These are phyloP conservation scores for Phalacrocorax pelagicus DNA, from an alignment of 2,113 vertebrate genomes.

Conservation along the genomic window DNA sequence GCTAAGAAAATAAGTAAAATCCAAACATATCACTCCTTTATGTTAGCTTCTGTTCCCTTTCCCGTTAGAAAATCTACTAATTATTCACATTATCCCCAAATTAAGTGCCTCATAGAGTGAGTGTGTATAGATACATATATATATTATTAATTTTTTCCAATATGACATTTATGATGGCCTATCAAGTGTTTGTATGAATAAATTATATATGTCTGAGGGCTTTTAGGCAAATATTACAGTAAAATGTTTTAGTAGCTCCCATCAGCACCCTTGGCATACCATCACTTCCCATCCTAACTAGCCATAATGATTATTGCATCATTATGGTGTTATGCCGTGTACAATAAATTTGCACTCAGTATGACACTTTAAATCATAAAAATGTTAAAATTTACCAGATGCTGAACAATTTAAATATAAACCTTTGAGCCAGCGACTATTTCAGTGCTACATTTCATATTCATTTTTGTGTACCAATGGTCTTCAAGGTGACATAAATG, in stretches of 20 bases:
- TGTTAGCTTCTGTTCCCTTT: neutral
- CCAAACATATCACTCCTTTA: neutral
- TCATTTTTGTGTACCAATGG: neutral
- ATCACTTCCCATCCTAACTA: neutral
- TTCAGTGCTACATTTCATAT: neutral
- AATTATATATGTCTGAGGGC: neutral
- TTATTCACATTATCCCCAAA: neutral
- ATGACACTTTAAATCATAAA: slow-evolving; percentile 31
- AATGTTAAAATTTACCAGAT: slow-evolving; percentile 31
- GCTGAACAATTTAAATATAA: slow-evolving; percentile 11
- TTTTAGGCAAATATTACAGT: slow-evolving; percentile 21
- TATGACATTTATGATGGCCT: neutral
- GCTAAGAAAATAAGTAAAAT: neutral
- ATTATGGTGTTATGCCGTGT: neutral
- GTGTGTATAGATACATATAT: neutral
- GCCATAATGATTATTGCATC: slow-evolving; percentile 30
- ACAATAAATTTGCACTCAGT: neutral
- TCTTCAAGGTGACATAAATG: slow-evolving; percentile 40
- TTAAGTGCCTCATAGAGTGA: neutral
- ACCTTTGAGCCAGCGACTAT: neutral
- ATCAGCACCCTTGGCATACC: neutral
- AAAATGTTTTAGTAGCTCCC: slow-evolving; percentile 18
- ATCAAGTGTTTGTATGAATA: neutral
- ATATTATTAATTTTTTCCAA: neutral
- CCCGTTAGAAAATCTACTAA: neutral